Base-by-base conservation (phyloP, 2,888 invertebrate genomes). In the Plagodis pulveraria region DNA sequence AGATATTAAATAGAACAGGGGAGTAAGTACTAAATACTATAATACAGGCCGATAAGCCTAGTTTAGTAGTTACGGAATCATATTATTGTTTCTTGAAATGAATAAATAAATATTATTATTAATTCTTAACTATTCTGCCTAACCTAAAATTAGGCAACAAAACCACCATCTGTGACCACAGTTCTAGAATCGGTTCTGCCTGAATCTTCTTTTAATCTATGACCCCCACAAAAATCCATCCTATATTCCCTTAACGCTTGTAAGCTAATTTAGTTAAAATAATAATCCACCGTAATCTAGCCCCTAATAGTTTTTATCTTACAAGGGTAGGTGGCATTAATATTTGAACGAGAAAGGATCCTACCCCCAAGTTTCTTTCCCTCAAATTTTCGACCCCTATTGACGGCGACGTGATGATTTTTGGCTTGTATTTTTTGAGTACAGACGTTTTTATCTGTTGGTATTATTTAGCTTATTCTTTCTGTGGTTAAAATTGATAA, bases 221-320 rank as follows among this genome's bases (percentile, higher is more conserved):
- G 87, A 12, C 55, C n/a, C 9, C 70, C 72, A 70, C 65, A 73
- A 67, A 65, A 63, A 50, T 63, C 60, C 60, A 57, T 62, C 71
- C 61, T 46, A 76, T 56, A 61, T 77, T 82, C 87, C 89, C 87
- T 80, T 76, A 80, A 74, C 87, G 82, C 80, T 84, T 81, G 85
- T 89, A 89, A 89, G 90, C 89, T 91, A 91, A 92, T 90, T 91
- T 86, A 76, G 88, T 91, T 91, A 91, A 91, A 92, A 90, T 89
- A 88, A 91, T 91, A 92, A 91, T 91, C 91, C 84, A 67, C 84
- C 85, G 80, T 90, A 91, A 90, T 87, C 91, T 87, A 72, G 58
- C 74, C 84, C 86, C 88, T 89, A 89, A 91, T 89, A 89, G 90
- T 91, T 91, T 91, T 91, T 91, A 90, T 90, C 84, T 85, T 75